Evolutionary conservation across 2,797 vertebrate species (phyloP), one percentile per base, ranked within the genome.

Genomic region (Ataeniobius toweri): DNA sequence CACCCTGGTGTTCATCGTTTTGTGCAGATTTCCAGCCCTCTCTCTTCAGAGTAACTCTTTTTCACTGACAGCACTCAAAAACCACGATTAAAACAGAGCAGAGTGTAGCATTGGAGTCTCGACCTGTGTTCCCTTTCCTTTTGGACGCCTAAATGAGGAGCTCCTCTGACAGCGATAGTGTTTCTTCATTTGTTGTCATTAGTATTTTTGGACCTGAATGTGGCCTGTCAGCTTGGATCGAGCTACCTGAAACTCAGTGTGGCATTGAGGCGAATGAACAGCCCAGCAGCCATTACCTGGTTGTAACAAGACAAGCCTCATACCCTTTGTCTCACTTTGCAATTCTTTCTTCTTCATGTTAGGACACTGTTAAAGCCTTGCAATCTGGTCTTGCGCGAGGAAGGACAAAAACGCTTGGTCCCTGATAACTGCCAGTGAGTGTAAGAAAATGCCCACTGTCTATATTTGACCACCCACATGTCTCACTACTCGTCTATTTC

Each of bases 171-270:
- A 36, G 59, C 65, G 28, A 75, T 73, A 77, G 83, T 58, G 76
- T 76, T 14, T 84, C 76, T 75, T 68, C 56, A 77, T 81, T 83
- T 58, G 39, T 63, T 86, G 85, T 81, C 87, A 80, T 88, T 76
- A 80, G 88, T 79, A 81, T 88, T 83, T 83, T 72, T 80, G 79
- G 75, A 85, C 88, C 76, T 63, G 74, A 87, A 78, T 84, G 83
- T 83, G 80, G 71, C 56, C 73, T 85, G 89, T 92, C 84, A 80
- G 28, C 59, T 85, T 80, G 73, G 77, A 89, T 87, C 76, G 85
- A 83, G 83, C 76, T 41, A 46, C 76, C 68, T 50, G 73, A 76
- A 76, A 80, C 83, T 91, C 82, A 83, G 76, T 56, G 81, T 87
- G 83, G 77, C 77, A 78, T 80, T 50, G n/a, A 71, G 72, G 81